These are phyloP conservation scores for Sminthurinus aureus DNA, from an alignment of 2,888 invertebrate species.

Conservation along the genomic window DNA sequence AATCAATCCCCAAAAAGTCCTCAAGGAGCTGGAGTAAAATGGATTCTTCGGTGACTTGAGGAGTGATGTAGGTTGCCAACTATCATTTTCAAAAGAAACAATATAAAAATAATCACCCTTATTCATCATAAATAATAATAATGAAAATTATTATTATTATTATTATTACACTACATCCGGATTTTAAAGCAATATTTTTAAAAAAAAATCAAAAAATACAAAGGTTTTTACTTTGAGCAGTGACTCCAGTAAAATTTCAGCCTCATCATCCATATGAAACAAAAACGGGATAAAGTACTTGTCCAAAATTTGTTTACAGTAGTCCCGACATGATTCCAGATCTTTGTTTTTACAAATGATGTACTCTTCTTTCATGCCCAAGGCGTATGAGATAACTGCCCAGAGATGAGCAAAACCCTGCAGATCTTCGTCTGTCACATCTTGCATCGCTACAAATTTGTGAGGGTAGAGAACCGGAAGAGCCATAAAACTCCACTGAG, in stretches of 20 bases:
- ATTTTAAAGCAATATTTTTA: neutral
- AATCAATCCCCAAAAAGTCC: neutral
- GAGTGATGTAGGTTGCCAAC: neutral
- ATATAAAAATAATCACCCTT: too few relatives aligned
- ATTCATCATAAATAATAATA: too few relatives aligned
- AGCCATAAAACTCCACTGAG: conserved; percentile 22
- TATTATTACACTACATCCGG: too few relatives aligned
- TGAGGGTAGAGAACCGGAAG: neutral
- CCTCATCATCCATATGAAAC: neutral
- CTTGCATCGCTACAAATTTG: neutral
- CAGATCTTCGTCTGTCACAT: neutral
- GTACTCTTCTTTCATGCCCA: conserved; percentile 27
- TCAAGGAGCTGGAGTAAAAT: conserved; percentile 10
- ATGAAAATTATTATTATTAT: neutral
- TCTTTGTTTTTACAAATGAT: conserved; percentile 16
- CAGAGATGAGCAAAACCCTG: conserved; percentile 31
- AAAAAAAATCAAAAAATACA: neutral
- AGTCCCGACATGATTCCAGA: neutral
- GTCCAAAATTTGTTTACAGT: neutral
- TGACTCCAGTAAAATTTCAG: conserved; percentile 12
- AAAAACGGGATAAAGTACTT: neutral
- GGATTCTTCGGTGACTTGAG: neutral
- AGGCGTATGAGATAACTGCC: conserved; percentile 13
- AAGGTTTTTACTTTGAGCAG: conserved; percentile 1
- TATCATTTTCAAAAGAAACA: neutral